Percentiles rank a stretch among this genome's conserved stretches.
These are phyloP conservation scores for Terebella lapidaria DNA, from an alignment of 2,888 invertebrate genomes.

Conservation along the genomic window DNA sequence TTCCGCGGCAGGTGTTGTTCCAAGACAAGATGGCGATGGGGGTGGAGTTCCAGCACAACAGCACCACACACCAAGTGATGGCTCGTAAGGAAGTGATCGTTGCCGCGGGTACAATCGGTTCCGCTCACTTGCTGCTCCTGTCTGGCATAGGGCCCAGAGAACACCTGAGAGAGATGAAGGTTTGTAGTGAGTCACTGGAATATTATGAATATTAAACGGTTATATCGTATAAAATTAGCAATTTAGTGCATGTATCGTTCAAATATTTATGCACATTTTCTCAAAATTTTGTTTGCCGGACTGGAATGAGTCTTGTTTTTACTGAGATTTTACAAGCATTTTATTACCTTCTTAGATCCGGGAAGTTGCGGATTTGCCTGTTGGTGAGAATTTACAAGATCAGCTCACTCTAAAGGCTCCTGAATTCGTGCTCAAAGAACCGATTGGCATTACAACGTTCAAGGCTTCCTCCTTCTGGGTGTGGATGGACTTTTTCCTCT, in stretches of 20 bases:
- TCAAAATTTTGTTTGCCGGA: no score
- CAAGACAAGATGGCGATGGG: conserved; percentile 33
- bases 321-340: no score
- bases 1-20: neutral
- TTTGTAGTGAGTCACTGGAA: no score
- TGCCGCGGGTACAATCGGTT: conserved; percentile 50
- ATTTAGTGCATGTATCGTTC: no score
- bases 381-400: conserved; percentile 45
- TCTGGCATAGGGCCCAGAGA: conserved; percentile 50
- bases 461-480: conserved; percentile 20
- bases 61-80: conserved; percentile 31
- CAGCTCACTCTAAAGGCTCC: conserved; percentile 27
- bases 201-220: no score
- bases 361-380: conserved; percentile 38
- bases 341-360: conserved; percentile 35
- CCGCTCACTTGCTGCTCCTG: conserved; percentile 49
- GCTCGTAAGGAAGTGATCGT: conserved; percentile 44
- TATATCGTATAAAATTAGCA: no score
- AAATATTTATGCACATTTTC: no score
- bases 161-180: no score
- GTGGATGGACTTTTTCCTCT: conserved; percentile 28
- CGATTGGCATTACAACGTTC: conserved; percentile 18
- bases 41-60: conserved; percentile 38
- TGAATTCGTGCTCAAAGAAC: conserved; percentile 15
- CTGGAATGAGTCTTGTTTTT: no score